These are phyloP conservation scores for Lethocerus indicus DNA, from an alignment of 1,140 invertebrate species.

Conservation along the genomic window DNA sequence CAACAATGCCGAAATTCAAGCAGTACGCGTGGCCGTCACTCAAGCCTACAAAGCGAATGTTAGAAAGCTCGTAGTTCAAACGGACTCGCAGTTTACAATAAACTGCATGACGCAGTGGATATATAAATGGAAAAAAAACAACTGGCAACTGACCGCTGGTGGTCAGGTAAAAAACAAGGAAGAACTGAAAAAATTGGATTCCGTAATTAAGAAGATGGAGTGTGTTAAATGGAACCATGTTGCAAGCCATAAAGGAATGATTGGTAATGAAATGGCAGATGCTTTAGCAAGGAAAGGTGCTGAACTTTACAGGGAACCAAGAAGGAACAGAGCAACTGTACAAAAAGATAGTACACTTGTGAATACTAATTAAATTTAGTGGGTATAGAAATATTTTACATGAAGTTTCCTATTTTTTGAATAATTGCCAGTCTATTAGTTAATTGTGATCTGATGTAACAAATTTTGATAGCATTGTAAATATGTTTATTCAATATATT, in stretches of 20 bases:
- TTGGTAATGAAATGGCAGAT: conserved; percentile 85
- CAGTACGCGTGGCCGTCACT: conserved; percentile 64
- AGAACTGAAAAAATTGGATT: conserved; percentile 66
- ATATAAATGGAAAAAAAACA: conserved; percentile 65
- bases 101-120: conserved; percentile 79
- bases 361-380: too few relatives aligned
- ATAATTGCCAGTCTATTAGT: too few relatives aligned
- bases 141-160: conserved; percentile 56
- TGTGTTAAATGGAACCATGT: conserved; percentile 57
- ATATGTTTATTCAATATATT: too few relatives aligned
- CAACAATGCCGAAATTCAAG: conserved; percentile 97
- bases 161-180: conserved; percentile 67
- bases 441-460: too few relatives aligned
- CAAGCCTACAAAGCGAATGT: conserved; percentile 47
- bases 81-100: conserved; percentile 87
- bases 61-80: conserved; percentile 58
- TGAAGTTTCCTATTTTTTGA: too few relatives aligned
- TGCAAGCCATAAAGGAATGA: conserved; percentile 59
- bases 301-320: too few relatives aligned
- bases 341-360: too few relatives aligned
- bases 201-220: conserved; percentile 37
- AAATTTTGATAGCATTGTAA: too few relatives aligned
- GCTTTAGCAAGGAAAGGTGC: conserved; percentile 53
- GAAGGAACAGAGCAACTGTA: too few relatives aligned
- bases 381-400: too few relatives aligned